Conservation (phyloP, 2,113 vertebrate genomes). For the Macquaria australasica region DNA sequence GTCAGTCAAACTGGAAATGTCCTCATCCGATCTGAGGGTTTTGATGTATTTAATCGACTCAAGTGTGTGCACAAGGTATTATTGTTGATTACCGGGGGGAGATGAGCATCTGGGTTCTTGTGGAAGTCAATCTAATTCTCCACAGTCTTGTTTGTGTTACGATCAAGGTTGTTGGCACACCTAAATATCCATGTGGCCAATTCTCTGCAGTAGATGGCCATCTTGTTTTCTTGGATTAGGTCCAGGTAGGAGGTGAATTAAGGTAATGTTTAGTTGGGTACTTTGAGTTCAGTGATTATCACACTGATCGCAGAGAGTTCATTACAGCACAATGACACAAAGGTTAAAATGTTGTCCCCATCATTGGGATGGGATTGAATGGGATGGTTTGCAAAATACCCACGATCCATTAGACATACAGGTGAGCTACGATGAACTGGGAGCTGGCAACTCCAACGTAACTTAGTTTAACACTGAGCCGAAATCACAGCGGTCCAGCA, state of each 20-base stretch:
- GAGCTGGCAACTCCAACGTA: background rate
- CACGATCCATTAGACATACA: background rate
- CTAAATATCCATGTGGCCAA: slow-evolving; percentile 17
- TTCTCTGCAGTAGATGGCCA: slow-evolving; percentile 4
- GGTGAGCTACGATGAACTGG: background rate
- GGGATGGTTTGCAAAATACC: background rate
- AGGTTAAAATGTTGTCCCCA: background rate
- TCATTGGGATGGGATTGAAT: background rate
- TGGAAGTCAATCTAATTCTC: slow-evolving; percentile 19
- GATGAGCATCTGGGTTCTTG: slow-evolving; percentile 34
- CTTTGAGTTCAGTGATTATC: background rate
- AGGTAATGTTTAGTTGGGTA: slow-evolving; percentile 11
- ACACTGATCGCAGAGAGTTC: background rate
- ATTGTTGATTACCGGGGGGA: slow-evolving; percentile 27
- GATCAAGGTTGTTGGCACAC: slow-evolving; percentile 42
- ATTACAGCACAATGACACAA: background rate
- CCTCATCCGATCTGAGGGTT: background rate
- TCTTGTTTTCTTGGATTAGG: slow-evolving; percentile 8
- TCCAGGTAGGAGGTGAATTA: slow-evolving; percentile 23
- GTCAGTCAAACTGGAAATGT: slow-evolving; percentile 15
- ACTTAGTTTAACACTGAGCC: background rate
- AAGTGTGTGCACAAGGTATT: slow-evolving; percentile 5
- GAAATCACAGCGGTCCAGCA: background rate
- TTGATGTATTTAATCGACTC: slow-evolving; percentile 10
- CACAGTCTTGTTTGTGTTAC: slow-evolving; percentile 31